phyloP scores from a whole-genome alignment of 2,113 vertebrate genomes.

The Callipepla squamata region DNA sequence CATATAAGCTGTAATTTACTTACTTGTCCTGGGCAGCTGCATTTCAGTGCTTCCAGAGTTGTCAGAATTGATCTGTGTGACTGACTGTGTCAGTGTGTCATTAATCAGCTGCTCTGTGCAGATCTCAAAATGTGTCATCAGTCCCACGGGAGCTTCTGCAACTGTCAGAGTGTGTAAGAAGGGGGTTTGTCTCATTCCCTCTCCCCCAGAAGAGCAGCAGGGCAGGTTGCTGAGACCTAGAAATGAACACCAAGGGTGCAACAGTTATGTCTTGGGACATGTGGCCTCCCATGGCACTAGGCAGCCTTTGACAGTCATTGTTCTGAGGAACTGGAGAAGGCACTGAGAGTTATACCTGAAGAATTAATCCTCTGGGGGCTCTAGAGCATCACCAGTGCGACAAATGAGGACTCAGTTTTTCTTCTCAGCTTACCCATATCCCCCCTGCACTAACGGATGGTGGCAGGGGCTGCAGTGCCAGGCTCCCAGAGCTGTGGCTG shows the following conservation, averaged over 20 bases:
- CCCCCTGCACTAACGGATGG: neutral
- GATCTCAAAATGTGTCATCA: neutral
- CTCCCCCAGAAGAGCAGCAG: neutral
- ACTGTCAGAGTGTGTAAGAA: neutral
- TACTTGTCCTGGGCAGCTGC: neutral
- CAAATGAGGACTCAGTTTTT: neutral
- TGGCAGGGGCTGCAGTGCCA: neutral
- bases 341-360: neutral
- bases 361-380: neutral
- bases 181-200: neutral
- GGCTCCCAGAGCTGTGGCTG: fast-evolving
- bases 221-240: neutral
- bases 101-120: neutral
- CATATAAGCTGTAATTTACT: neutral
- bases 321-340: neutral
- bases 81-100: neutral
- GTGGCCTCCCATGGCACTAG: fast-evolving
- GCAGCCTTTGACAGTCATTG: neutral
- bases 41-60: neutral
- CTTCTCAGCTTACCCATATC: neutral
- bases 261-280: fast-evolving
- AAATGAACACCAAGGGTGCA: neutral
- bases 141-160: neutral
- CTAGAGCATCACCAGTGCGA: fast-evolving
- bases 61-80: constrained; percentile 25